phyloP scores from a whole-genome alignment of 2,797 vertebrate genomes.

The Pteronotus mesoamericanus region DNA sequence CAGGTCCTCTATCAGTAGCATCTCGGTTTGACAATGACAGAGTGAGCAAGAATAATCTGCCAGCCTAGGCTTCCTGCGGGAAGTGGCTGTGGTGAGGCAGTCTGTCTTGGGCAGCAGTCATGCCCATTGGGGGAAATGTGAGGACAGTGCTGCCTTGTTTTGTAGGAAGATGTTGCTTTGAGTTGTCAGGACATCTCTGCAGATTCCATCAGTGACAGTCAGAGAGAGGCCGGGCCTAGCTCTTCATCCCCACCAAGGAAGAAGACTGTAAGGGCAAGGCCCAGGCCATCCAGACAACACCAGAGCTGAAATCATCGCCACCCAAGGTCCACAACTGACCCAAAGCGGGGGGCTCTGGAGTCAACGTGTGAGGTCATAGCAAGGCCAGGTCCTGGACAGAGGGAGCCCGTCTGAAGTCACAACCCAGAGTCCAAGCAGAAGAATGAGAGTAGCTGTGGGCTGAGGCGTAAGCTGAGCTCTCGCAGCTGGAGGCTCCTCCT shows the following conservation, averaged over 20 bases:
- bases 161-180: not conserved
- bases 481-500: not conserved
- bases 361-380: not conserved
- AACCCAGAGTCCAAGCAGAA: not conserved
- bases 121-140: rapidly evolving
- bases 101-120: not conserved
- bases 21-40: not conserved
- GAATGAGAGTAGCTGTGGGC: not conserved
- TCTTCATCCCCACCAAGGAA: not conserved
- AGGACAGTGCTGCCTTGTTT: not conserved
- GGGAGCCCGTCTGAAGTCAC: not conserved
- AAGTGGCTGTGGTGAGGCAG: not conserved
- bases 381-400: not conserved
- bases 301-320: not conserved
- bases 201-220: not conserved
- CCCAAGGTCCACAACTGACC: not conserved
- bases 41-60: not conserved
- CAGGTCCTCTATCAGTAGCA: not conserved
- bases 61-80: not conserved
- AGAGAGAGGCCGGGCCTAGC: not conserved
- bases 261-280: not conserved
- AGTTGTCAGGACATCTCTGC: not conserved
- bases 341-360: not conserved
- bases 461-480: not conserved
- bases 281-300: not conserved